Evolutionary conservation across 2,797 vertebrate species (phyloP).

Genomic region (Sebastes flavidus): DNA sequence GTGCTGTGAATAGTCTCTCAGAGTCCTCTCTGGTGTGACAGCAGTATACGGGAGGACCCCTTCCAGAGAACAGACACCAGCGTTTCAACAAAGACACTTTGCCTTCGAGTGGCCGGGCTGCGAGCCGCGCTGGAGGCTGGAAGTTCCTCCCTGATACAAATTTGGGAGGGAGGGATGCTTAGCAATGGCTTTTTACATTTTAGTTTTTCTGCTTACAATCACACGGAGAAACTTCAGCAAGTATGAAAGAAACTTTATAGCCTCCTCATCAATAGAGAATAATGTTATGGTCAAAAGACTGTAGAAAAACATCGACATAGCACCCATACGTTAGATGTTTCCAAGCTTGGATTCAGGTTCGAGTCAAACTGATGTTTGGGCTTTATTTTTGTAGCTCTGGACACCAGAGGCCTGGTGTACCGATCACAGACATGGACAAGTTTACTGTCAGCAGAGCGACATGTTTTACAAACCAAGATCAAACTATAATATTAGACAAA

Average conservation of each 20-base stretch:
- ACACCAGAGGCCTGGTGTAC: no score
- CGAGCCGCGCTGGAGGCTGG: background rate
- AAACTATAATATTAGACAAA: no score
- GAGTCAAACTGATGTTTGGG: no score
- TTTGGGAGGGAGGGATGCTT: background rate
- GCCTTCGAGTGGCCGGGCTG: background rate
- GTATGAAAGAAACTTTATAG: background rate
- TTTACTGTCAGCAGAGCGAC: no score
- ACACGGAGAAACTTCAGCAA: background rate
- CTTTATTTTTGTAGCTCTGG: no score
- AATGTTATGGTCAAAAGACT: background rate
- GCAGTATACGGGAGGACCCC: background rate
- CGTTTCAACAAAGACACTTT: background rate
- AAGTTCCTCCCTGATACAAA: background rate
- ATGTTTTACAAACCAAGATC: no score
- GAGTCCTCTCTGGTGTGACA: constrained; percentile 25
- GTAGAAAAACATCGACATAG: no score
- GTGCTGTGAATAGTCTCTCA: constrained; percentile 1
- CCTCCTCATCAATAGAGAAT: background rate
- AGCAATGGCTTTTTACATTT: background rate
- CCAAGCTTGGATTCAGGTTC: no score
- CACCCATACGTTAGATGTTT: no score
- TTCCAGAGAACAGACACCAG: constrained; percentile 10
- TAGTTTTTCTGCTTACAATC: background rate
- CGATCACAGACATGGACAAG: no score